Evolutionary conservation across 2,113 vertebrate genomes (phyloP).

Genomic region (Urocolius indicus): DNA sequence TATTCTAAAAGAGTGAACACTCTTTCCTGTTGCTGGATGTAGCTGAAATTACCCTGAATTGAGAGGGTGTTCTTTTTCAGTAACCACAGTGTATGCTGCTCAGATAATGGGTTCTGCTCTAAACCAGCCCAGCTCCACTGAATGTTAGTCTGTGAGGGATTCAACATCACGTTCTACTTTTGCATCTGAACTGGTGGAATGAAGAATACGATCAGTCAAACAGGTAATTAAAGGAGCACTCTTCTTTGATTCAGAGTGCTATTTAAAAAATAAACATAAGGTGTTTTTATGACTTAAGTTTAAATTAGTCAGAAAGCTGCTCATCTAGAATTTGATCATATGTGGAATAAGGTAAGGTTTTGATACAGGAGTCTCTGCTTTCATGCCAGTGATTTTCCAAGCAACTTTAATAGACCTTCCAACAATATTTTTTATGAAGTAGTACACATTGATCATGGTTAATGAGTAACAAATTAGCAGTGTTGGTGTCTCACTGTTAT

Average conservation of each 20-base stretch:
- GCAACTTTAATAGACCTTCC: neutral
- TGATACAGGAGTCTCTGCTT: neutral
- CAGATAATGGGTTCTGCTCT: accelerated
- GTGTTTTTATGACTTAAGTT: neutral
- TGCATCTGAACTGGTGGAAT: neutral
- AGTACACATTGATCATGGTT: neutral
- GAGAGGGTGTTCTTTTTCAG: neutral
- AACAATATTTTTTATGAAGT: neutral
- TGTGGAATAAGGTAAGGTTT: neutral
- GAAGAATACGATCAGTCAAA: neutral
- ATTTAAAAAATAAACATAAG: neutral
- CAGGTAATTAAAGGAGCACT: neutral
- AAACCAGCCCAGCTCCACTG: neutral
- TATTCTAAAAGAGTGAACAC: neutral
- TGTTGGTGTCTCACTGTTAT: neutral
- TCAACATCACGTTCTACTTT: neutral
- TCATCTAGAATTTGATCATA: neutral
- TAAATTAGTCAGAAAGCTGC: neutral
- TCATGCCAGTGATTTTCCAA: neutral
- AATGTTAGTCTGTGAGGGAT: accelerated
- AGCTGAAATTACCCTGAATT: neutral
- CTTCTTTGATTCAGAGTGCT: neutral
- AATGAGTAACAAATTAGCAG: neutral
- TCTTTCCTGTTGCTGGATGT: neutral
- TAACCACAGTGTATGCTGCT: accelerated